Conservation (phyloP, 2,888 invertebrate species). For the Agrochola macilenta region DNA sequence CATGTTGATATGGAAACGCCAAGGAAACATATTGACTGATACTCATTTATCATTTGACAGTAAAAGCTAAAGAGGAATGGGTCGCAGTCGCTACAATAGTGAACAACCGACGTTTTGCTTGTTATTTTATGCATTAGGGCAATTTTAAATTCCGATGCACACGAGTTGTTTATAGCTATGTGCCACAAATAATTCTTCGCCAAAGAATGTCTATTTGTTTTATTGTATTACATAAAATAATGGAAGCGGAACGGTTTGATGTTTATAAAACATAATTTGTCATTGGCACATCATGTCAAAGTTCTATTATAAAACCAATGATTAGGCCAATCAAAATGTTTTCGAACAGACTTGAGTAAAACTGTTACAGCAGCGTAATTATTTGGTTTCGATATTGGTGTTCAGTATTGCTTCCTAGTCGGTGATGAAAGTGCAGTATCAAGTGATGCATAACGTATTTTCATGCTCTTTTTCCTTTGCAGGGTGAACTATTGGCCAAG, state of each 20-base stretch:
- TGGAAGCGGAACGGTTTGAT: neutral
- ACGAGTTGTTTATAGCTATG: slow-evolving; percentile 15
- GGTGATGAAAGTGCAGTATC: slow-evolving; percentile 40
- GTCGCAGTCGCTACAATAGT: slow-evolving; percentile 12
- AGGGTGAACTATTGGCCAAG: slow-evolving; percentile 41
- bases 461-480: slow-evolving; percentile 55
- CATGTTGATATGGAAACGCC: slow-evolving; percentile 22
- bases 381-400: slow-evolving; percentile 48
- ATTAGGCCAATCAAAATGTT: neutral
- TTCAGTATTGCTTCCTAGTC: slow-evolving; percentile 49
- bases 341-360: slow-evolving; percentile 11
- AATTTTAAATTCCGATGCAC: slow-evolving; percentile 27
- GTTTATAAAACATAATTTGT: slow-evolving; percentile 36
- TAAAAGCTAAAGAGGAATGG: slow-evolving; percentile 45
- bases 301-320: slow-evolving; percentile 6
- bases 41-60: slow-evolving; percentile 18
- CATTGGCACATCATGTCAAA: slow-evolving; percentile 13
- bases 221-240: slow-evolving; percentile 31
- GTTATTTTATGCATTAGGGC: slow-evolving; percentile 38
- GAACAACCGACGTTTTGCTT: slow-evolving; percentile 22
- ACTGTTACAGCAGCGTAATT: slow-evolving; percentile 15
- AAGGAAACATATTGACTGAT: slow-evolving; percentile 33
- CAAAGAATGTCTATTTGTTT: slow-evolving; percentile 13
- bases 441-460: slow-evolving; percentile 57
- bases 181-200: slow-evolving; percentile 14